Percentiles rank a stretch among this genome's conserved stretches.
Evolutionary conservation across 1,140 invertebrate species (phyloP).

Genomic region (Manduca sexta): DNA sequence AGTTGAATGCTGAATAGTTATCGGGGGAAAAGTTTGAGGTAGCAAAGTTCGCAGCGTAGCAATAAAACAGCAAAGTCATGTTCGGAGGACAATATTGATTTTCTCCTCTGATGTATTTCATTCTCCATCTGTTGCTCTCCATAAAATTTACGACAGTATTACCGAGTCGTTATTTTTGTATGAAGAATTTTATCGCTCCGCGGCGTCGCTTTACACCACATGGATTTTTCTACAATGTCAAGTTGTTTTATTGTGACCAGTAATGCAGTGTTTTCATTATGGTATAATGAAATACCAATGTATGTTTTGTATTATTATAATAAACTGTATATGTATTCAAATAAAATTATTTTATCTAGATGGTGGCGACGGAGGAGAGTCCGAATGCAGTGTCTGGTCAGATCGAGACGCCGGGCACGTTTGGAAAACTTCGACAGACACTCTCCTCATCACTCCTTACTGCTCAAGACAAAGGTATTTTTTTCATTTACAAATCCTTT

Average conservation of each 20-base stretch:
- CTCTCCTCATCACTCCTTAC: constrained; percentile 86
- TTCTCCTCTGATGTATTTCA: constrained; percentile 55
- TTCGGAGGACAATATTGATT: constrained; percentile 65
- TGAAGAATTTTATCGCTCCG: constrained; percentile 57
- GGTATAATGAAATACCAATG: no score
- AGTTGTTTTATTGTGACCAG: constrained; percentile 30
- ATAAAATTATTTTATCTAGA: constrained; percentile 66
- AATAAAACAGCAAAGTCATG: constrained; percentile 44
- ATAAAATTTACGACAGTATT: constrained; percentile 67
- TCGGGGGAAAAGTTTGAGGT: constrained; percentile 23
- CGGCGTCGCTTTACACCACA: constrained; percentile 31
- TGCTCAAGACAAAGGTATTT: constrained; percentile 86
- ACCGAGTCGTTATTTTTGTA: constrained; percentile 66
- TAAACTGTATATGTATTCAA: neutral
- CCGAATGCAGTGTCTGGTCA: constrained; percentile 66
- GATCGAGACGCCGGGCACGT: constrained; percentile 76
- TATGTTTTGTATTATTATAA: no score
- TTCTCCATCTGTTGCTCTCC: constrained; percentile 68
- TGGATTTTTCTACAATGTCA: constrained; percentile 31
- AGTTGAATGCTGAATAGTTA: constrained; percentile 10
- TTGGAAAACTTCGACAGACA: constrained; percentile 86
- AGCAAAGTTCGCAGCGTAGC: constrained; percentile 23
- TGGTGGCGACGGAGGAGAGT: constrained; percentile 84
- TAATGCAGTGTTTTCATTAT: constrained; percentile 20
- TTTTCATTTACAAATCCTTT: no score